Conservation (phyloP, 1,140 invertebrate genomes). For the Drosophila mayri region DNA sequence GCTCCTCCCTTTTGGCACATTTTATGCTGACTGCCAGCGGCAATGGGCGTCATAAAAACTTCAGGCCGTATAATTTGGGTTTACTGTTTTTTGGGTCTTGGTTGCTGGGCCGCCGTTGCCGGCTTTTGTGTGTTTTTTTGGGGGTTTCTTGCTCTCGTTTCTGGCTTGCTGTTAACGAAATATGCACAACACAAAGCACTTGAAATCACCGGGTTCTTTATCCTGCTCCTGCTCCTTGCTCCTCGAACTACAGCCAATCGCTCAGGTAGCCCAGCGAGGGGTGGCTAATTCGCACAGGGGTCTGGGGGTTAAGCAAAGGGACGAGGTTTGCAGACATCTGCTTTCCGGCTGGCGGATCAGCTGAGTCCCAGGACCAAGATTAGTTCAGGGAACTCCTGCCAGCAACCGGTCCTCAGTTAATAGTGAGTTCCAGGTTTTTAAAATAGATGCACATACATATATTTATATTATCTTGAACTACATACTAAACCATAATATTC, state of each 20-base stretch:
- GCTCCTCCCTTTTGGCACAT: constrained; percentile 33
- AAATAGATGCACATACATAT: no score
- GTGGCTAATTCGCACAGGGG: constrained; percentile 31
- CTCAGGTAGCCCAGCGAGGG: constrained; percentile 52
- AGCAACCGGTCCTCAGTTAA: constrained; percentile 12
- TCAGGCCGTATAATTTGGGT: constrained; percentile 37
- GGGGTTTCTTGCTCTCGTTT: constrained; percentile 59
- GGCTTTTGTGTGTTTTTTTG: constrained; percentile 3
- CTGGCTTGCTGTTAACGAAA: constrained; percentile 70
- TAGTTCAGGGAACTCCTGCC: constrained; percentile 12
- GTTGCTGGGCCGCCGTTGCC: constrained; percentile 4
- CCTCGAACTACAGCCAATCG: constrained; percentile 7
- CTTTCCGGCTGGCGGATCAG: constrained; percentile 49
- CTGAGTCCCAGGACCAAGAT: constrained; percentile 38
- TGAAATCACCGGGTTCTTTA: constrained; percentile 7
- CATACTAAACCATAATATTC: background rate
- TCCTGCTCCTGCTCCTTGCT: constrained; percentile 16
- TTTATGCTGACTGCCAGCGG: constrained; percentile 41
- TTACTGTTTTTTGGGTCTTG: constrained; percentile 38
- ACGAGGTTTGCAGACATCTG: constrained; percentile 26
- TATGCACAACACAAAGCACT: constrained; percentile 67
- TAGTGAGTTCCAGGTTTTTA: background rate
- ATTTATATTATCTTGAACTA: no score
- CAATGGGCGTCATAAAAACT: constrained; percentile 45
- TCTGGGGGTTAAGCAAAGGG: constrained; percentile 28